Evolutionary conservation across 1,140 invertebrate genomes (phyloP).

Genomic region (Bombus picipes): DNA sequence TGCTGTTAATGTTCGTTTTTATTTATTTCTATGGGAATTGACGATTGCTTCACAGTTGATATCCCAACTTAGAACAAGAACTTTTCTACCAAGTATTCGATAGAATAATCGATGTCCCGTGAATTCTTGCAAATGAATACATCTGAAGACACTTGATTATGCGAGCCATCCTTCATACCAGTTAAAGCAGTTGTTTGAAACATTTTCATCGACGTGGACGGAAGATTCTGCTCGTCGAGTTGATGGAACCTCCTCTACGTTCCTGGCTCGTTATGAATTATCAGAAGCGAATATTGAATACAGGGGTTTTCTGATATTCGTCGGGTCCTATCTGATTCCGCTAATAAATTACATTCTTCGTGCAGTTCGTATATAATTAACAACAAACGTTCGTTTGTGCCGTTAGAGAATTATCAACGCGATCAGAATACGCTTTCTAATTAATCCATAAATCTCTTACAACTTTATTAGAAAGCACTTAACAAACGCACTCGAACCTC

Average conservation of each 20-base stretch:
- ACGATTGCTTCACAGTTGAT: not conserved
- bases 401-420: slow-evolving; percentile 2
- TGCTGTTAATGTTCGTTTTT: not conserved
- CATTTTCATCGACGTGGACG: not conserved
- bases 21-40: no score
- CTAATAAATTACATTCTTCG: slow-evolving; percentile 8
- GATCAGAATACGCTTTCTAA: slow-evolving; percentile 28
- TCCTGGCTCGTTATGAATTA: slow-evolving; percentile 7
- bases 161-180: not conserved
- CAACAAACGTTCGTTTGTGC: slow-evolving; percentile 17
- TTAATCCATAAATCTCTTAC: slow-evolving; percentile 22
- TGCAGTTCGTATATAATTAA: slow-evolving; percentile 6
- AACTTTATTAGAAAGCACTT: slow-evolving; percentile 28
- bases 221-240: not conserved
- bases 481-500: not conserved
- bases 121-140: not conserved
- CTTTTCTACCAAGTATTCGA: not conserved
- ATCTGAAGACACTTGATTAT: not conserved
- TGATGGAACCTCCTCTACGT: not conserved
- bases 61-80: no score
- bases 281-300: not conserved
- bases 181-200: not conserved
- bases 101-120: not conserved
- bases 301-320: not conserved
- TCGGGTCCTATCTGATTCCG: not conserved